A percentile compares a stretch with the other conserved stretches of the same genome.
Evolutionary conservation across 2,888 invertebrate genomes (phyloP).

Genomic region (Drosophila pseudotakahashii): DNA sequence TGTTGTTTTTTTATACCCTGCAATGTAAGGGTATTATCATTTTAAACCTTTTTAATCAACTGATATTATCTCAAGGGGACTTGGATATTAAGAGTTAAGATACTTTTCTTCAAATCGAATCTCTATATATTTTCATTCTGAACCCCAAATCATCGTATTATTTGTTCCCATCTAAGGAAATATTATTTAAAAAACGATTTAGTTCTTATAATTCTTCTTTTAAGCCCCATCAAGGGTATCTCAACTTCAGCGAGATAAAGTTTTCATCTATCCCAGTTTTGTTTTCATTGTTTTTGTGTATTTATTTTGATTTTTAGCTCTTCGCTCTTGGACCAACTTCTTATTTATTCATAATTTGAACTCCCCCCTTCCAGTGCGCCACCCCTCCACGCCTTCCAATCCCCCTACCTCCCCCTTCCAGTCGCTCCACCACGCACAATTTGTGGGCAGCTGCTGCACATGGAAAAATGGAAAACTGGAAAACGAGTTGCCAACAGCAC

Average conservation of each 20-base stretch:
- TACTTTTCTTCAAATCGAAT: too few species aligned
- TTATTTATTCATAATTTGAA: slow-evolving; percentile 76
- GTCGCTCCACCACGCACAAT: slow-evolving; percentile 63
- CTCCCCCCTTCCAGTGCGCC: slow-evolving; percentile 41
- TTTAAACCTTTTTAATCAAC: neutral
- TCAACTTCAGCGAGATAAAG: neutral
- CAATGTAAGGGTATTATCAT: neutral
- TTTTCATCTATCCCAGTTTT: neutral
- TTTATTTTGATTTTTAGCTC: slow-evolving; percentile 70
- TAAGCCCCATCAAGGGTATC: slow-evolving; percentile 8
- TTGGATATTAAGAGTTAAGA: too few species aligned
- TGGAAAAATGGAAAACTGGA: slow-evolving; percentile 38
- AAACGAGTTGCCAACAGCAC: slow-evolving; percentile 66
- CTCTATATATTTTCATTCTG: too few species aligned
- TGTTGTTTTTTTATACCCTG: slow-evolving; percentile 13
- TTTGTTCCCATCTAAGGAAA: too few species aligned
- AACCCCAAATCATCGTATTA: too few species aligned
- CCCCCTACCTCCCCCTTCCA: neutral
- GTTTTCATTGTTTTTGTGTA: slow-evolving; percentile 50
- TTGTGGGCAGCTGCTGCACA: slow-evolving; percentile 70
- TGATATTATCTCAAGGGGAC: too few species aligned
- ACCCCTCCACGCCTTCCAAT: neutral
- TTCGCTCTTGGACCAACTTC: slow-evolving; percentile 26
- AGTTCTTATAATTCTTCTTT: too few species aligned
- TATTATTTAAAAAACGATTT: too few species aligned